Evolutionary conservation across 2,888 invertebrate genomes (phyloP), one percentile per base, ranked within the genome.

Genomic region (Liopterus haemorrhoidalis): DNA sequence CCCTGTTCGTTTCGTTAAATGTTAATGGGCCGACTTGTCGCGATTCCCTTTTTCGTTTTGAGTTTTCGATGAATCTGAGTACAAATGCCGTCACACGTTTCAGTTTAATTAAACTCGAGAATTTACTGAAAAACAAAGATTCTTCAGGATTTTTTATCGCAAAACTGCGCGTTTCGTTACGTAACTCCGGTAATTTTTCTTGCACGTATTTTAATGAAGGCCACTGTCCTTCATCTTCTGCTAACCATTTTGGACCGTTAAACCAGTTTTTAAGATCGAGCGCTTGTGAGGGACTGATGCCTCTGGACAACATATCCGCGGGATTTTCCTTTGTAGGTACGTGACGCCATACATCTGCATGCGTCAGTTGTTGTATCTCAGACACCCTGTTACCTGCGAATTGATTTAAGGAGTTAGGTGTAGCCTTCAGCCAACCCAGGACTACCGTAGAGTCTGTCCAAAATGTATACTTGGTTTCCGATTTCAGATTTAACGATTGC

Each of bases 381-480:
- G 52, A 31, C 6, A 55, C 46, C 4, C 54, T 41, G 31, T 49
- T 50, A 24, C 41, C 28, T 4, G 50, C 49, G 40, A 54, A 54
- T 9, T 32, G 41, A 49, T 55, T 46, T 22, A 54, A 44, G 8
- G 19, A 22, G 12, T 48, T 41, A 2, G 55, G 45, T 4, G 20
- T n/a, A 3, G 30, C 36, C 30, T 44, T 38, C 27, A 55, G 11
- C 52, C 54, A 56, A 9, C 50, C 46, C 12, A 51, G 19, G 9
- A 50, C 44, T 6, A 51, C 49, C 2, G 52, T 54, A 8, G 52
- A 54, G 49, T 55, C 55, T 2, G 49, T 37, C 52, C 52, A 54
- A 12, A 53, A 48, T 19, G 33, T 15, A 16, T 22, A 12, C 22
- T 28, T 44, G 18, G 35, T 28, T 8, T 6, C 20, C n/a, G 18